Evolutionary conservation across 2,888 invertebrate genomes (phyloP), one percentile per base, ranked within the genome.

Genomic region (Eupsilia transversa): DNA sequence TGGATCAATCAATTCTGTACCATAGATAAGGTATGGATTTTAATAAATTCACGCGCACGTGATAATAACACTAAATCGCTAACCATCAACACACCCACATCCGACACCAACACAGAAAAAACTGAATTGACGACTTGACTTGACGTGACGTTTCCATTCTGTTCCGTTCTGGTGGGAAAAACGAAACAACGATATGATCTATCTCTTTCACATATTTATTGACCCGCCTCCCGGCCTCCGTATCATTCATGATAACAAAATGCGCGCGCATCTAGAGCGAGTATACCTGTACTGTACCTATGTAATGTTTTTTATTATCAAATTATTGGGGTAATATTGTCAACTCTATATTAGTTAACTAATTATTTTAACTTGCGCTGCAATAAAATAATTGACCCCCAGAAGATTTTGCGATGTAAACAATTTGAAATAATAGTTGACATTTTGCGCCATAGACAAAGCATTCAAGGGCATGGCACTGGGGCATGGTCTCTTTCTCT

Each of bases 221-320:
- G 94, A 95, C 92, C 93, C 89, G 89, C 90, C 91, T 89, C 77
- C 92, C 93, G 89, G 89, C 90, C 91, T 89, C 77, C 89, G 88
- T 92, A 91, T 91, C 92, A 90, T 89, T 86, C 85, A 83, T 84
- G 68, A 52, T 86, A 84, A 86, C 79, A 90, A 88, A 86, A 85
- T 92, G 92, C 92, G 93, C 92, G 92, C 92, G 93, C 93, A 67
- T 70, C 46, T 67, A 52, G 46, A 60, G 17, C 33, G 23, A 54
- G 27, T n/a, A 1, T 12, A 33, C 5, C 10, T 46, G 5, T 30
- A n/a, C n/a, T n/a, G n/a, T n/a, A n/a, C n/a, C n/a, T n/a, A n/a
- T n/a, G n/a, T n/a, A n/a, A n/a, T n/a, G n/a, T n/a, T n/a, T n/a
- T n/a, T n/a, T n/a, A n/a, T n/a, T n/a, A 49, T 20, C 0, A 49